Evolutionary conservation across 1,140 invertebrate species (phyloP).

Genomic region (Brachionus koreanus): DNA sequence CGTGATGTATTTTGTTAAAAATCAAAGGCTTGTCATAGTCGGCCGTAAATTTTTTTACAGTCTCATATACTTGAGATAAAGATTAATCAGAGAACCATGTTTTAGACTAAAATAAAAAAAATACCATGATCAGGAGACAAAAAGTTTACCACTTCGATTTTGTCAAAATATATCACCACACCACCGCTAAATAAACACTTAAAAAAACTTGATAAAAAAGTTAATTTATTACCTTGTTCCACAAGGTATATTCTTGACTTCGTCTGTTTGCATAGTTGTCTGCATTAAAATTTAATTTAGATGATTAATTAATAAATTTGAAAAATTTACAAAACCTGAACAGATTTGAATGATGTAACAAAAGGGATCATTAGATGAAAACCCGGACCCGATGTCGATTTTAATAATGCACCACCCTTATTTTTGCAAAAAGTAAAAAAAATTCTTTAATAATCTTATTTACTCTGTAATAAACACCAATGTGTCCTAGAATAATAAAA

Average conservation of each 20-base stretch:
- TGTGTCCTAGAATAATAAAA: slow-evolving; percentile 63
- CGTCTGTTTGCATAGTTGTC: slow-evolving; percentile 83
- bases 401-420: slow-evolving; percentile 77
- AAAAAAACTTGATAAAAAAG: background rate
- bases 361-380: slow-evolving; percentile 87
- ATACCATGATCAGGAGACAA: slow-evolving; percentile 69
- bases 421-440: slow-evolving; percentile 45
- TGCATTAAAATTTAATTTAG: slow-evolving; percentile 58
- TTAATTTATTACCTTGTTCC: slow-evolving; percentile 65
- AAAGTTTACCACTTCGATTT: slow-evolving; percentile 87
- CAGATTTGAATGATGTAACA: slow-evolving; percentile 72
- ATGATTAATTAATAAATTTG: background rate
- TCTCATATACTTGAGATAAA: slow-evolving; percentile 70
- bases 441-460: slow-evolving; percentile 53
- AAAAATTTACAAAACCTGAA: slow-evolving; percentile 65
- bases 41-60: slow-evolving; percentile 82
- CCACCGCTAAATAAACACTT: slow-evolving; percentile 68
- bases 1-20: slow-evolving; percentile 88
- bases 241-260: slow-evolving; percentile 88
- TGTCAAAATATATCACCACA: slow-evolving; percentile 87
- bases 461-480: slow-evolving; percentile 82
- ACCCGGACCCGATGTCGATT: slow-evolving; percentile 73
- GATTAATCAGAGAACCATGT: background rate
- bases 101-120: slow-evolving; percentile 49
- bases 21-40: slow-evolving; percentile 85